These are phyloP conservation scores for Enteromius treurensis DNA, from an alignment of 2,797 vertebrate genomes.

Conservation along the genomic window DNA sequence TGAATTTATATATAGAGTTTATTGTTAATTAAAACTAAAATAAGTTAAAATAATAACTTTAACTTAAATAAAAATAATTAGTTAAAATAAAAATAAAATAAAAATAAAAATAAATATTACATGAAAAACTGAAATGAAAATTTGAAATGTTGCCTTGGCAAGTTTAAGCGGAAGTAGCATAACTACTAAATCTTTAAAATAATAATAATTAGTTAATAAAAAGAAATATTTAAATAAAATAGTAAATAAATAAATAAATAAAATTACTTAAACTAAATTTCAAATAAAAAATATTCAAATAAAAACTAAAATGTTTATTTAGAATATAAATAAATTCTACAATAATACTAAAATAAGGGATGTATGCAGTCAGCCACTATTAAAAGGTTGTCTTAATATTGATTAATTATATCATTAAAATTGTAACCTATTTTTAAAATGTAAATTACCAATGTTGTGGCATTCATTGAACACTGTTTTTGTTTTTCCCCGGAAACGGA, in stretches of 20 bases:
- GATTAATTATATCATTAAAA: not conserved
- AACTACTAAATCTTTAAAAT: not conserved
- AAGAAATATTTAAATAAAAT: not conserved
- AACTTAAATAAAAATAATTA: too few species aligned
- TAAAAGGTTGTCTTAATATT: not conserved
- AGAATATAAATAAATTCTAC: not conserved
- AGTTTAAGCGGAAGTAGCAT: not conserved
- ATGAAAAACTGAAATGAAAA: not conserved
- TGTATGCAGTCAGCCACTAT: not conserved
- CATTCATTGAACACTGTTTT: not conserved
- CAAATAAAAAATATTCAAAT: not conserved
- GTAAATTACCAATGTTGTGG: not conserved
- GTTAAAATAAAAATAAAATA: not conserved
- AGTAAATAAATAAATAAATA: not conserved
- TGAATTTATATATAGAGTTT: not conserved
- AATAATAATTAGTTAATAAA: not conserved
- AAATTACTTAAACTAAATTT: not conserved
- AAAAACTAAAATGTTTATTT: not conserved
- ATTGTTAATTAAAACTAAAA: not conserved
- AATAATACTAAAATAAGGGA: not conserved
- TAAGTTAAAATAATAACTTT: too few species aligned
- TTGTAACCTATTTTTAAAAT: not conserved
- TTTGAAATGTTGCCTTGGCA: not conserved
- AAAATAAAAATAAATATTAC: not conserved
- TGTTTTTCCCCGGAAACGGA: not conserved